phyloP scores from a whole-genome alignment of 2,113 vertebrate species.

The Athene cunicularia region DNA sequence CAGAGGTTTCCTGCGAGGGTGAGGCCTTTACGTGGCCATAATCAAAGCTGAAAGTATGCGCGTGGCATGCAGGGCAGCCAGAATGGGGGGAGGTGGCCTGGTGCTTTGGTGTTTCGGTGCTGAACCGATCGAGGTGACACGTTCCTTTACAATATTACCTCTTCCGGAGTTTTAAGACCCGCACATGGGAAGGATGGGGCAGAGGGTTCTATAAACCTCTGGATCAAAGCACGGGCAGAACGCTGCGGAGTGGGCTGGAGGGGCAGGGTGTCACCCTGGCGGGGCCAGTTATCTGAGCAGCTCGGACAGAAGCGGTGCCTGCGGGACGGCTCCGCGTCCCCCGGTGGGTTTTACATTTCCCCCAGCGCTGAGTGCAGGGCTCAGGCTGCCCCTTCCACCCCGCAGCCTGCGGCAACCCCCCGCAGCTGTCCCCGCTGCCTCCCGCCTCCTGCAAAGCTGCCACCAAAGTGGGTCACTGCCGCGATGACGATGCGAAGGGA shows the following conservation, averaged over 20 bases:
- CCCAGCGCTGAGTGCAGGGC: neutral
- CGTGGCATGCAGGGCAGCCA: rapidly evolving
- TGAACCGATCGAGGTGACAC: neutral
- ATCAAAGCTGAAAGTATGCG: neutral
- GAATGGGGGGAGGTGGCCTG: neutral
- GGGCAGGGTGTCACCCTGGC: rapidly evolving
- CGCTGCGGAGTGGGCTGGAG: neutral
- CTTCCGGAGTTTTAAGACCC: rapidly evolving
- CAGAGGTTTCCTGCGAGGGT: neutral
- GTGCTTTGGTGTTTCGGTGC: neutral
- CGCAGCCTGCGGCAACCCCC: neutral
- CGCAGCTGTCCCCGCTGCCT: neutral
- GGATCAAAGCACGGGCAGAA: neutral
- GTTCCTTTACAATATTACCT: neutral
- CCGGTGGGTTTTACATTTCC: rapidly evolving
- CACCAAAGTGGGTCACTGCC: neutral
- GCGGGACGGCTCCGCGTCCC: neutral
- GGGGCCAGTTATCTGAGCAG: neutral
- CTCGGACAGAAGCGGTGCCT: neutral
- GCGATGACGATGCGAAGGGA: rapidly evolving
- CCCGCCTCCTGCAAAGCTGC: neutral
- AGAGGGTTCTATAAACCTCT: neutral
- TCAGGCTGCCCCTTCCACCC: neutral
- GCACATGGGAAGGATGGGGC: neutral
- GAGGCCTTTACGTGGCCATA: rapidly evolving